Evolutionary conservation across 1,140 invertebrate genomes (phyloP).

Genomic region (Phthorimaea operculella): DNA sequence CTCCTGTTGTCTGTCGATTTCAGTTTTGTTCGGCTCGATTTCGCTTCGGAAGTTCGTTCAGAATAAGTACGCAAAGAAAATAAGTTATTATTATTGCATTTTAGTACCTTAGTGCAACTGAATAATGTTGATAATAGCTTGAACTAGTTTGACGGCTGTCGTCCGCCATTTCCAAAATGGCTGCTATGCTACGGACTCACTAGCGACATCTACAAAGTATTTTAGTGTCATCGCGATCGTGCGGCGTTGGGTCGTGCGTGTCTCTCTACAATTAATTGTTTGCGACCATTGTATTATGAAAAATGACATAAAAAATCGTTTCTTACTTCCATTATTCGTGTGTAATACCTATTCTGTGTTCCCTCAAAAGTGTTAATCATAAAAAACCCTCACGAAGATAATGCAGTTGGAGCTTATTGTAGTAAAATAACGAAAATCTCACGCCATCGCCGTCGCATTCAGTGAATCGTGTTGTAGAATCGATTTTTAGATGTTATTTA

Average conservation of each 20-base stretch:
- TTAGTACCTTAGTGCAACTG: slow-evolving; percentile 8
- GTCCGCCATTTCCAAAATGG: slow-evolving; percentile 60
- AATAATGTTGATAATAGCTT: slow-evolving; percentile 26
- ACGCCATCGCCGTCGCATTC: slow-evolving; percentile 52
- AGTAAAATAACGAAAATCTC: slow-evolving; percentile 60
- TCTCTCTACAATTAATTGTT: slow-evolving; percentile 32
- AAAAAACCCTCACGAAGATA: slow-evolving; percentile 16
- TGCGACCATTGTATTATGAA: slow-evolving; percentile 48
- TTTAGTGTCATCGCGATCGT: slow-evolving; percentile 58
- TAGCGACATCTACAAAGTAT: slow-evolving; percentile 52
- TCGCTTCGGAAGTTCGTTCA: too few relatives aligned
- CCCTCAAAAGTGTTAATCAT: slow-evolving; percentile 15
- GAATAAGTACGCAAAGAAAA: slow-evolving; percentile 26
- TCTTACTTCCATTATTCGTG: slow-evolving; percentile 17
- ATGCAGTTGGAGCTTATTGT: slow-evolving; percentile 25
- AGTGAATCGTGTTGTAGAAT: slow-evolving; percentile 59
- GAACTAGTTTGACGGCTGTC: slow-evolving; percentile 39
- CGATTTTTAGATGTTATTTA: slow-evolving; percentile 66
- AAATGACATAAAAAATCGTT: slow-evolving; percentile 38
- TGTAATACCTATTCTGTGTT: slow-evolving; percentile 17
- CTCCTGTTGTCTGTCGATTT: slow-evolving; percentile 24
- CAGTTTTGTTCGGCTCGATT: slow-evolving; percentile 33
- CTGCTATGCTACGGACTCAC: slow-evolving; percentile 26
- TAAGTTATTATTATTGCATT: slow-evolving; percentile 12
- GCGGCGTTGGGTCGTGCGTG: slow-evolving; percentile 32